These are phyloP conservation scores for Tenrec ecaudatus DNA, from an alignment of 2,113 vertebrate species.

Conservation along the genomic window DNA sequence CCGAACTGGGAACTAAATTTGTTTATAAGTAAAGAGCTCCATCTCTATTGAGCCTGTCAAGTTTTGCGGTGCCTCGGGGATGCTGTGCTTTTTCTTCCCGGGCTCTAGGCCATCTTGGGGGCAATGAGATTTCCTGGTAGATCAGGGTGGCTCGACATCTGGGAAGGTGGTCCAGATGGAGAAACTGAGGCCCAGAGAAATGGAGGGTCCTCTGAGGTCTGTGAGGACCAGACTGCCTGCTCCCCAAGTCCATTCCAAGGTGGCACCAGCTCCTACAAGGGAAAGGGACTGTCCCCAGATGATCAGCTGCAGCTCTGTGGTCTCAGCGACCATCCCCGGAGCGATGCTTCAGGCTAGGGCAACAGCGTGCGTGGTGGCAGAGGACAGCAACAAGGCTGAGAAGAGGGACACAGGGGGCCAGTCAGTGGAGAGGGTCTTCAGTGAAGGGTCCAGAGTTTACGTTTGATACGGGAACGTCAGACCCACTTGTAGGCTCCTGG, in stretches of 20 bases:
- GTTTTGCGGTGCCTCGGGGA: neutral
- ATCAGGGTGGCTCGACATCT: neutral
- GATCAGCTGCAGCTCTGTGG: fast-evolving
- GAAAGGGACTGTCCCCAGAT: neutral
- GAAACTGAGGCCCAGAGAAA: neutral
- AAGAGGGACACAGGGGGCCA: fast-evolving
- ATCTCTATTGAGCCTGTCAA: neutral
- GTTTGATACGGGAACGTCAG: neutral
- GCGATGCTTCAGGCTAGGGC: fast-evolving
- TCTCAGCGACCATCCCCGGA: neutral
- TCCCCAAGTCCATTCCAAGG: neutral
- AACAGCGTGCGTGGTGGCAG: fast-evolving
- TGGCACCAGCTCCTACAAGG: neutral
- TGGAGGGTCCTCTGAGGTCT: neutral
- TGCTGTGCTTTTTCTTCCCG: neutral
- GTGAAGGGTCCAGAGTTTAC: neutral
- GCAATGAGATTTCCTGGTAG: neutral
- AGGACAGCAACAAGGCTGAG: fast-evolving
- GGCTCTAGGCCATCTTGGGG: neutral
- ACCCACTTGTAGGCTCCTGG: neutral
- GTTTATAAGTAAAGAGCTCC: neutral
- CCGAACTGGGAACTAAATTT: neutral
- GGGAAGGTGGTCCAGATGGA: neutral
- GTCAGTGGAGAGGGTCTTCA: neutral
- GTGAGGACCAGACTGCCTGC: neutral